phyloP scores from a whole-genome alignment of 2,888 invertebrate species.

The Metallyticus violacea region DNA sequence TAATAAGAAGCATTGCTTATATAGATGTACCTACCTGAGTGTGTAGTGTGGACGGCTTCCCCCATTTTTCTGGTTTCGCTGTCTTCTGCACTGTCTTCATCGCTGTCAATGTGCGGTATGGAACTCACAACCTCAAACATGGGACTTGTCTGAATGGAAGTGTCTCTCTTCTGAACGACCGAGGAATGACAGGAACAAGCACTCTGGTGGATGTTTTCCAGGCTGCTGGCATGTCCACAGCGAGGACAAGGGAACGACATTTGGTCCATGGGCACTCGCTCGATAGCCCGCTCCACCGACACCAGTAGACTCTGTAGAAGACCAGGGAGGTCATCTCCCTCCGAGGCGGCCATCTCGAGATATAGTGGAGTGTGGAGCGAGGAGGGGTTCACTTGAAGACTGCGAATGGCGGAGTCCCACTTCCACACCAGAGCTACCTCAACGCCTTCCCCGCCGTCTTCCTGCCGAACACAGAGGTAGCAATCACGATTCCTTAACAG shows the following conservation, averaged over 20 bases:
- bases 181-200: constrained; percentile 14
- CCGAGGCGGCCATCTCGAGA: constrained; percentile 40
- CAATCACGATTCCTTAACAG: constrained; percentile 61
- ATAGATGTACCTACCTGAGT: not conserved
- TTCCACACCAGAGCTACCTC: constrained; percentile 40
- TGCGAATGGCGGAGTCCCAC: constrained; percentile 37
- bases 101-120: constrained; percentile 71
- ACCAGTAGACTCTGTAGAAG: constrained; percentile 64
- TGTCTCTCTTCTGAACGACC: constrained; percentile 39
- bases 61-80: constrained; percentile 35
- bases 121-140: constrained; percentile 65
- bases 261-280: constrained; percentile 64
- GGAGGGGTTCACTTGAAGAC: constrained; percentile 40
- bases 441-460: not conserved
- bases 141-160: constrained; percentile 52
- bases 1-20: too few relatives aligned
- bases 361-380: constrained; percentile 42
- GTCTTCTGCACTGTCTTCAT: constrained; percentile 58
- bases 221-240: constrained; percentile 43
- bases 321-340: constrained; percentile 41
- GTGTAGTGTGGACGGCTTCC: not conserved
- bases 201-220: constrained; percentile 8
- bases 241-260: constrained; percentile 59
- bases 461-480: constrained; percentile 58
- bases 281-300: constrained; percentile 66